Evolutionary conservation across 2,797 vertebrate species (phyloP), one percentile per base, ranked within the genome.

Genomic region (Chanos chanos): DNA sequence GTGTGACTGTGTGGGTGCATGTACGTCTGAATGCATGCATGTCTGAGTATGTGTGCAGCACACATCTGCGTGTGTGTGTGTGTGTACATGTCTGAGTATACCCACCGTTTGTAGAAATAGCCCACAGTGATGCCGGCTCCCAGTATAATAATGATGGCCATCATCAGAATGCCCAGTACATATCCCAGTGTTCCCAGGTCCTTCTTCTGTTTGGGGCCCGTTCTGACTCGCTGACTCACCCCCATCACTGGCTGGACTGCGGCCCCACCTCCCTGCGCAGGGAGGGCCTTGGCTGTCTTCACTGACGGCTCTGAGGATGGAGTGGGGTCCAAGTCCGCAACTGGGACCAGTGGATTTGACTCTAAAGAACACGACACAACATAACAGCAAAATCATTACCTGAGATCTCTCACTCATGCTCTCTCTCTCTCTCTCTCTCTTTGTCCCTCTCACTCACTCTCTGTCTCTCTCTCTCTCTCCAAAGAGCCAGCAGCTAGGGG

Each of bases 161-260:
- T 90, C 90, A 91, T 89, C 53, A 85, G 40, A 50, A 87, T 75
- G 7, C 80, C 85, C 0, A 91, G 45, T 45, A 89, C 81, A 3
- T 87, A 85, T 13, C 90, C 95, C 41, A 89, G 43, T 3, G 79
- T 86, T 52, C 96, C 96, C 0, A 97, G 86, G 78, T 99, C 96
- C 74, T 97, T 96, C 71, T 98, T 99, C 71, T 91, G 88, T 50
- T 89, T 92, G 39, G 94, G 83, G 41, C 85, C 87, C 47, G 86
- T 89, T 64, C 81, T 91, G 15, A 94, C 94, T 27, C 89, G 83
- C 86, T 94, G 94, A 63, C 91, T 94, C 83, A 94, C 92, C 4
- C 93, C 94, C 58, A 94, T 80, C 54, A 94, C 82, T 0, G 95
- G 92, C 81, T 94, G 93, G 63, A 89, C 89, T 0, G 85, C 90